A percentile compares a stretch with the other conserved stretches of the same genome.
Evolutionary conservation across 2,113 vertebrate genomes (phyloP).

Genomic region (Corythoichthys intestinalis): DNA sequence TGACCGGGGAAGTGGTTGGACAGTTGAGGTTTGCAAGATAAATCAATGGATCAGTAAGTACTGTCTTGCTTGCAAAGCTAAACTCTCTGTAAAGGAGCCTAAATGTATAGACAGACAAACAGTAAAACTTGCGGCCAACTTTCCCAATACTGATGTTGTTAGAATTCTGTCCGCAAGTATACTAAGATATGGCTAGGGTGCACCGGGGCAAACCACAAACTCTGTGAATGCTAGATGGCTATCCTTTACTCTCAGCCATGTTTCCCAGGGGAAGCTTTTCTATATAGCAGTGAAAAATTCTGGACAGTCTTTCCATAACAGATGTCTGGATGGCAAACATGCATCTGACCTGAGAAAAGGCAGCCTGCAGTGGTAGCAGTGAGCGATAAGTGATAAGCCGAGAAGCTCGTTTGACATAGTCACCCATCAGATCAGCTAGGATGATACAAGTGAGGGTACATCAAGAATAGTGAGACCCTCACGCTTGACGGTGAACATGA

Average conservation of each 20-base stretch:
- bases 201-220: background rate
- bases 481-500: background rate
- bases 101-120: no score
- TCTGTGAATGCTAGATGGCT: background rate
- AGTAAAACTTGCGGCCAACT: no score
- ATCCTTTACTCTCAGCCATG: background rate
- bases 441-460: slow-evolving; percentile 16
- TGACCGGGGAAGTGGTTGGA: no score
- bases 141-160: background rate
- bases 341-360: slow-evolving; percentile 21
- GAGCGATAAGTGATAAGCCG: slow-evolving; percentile 22
- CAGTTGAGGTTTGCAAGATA: no score
- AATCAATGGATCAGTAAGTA: no score
- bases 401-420: slow-evolving; percentile 27
- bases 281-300: background rate
- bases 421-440: slow-evolving; percentile 29
- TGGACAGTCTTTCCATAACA: background rate
- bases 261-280: background rate
- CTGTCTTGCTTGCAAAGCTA: no score
- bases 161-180: background rate
- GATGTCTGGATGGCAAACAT: slow-evolving; percentile 9
- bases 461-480: slow-evolving; percentile 7
- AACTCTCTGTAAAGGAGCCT: no score
- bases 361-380: slow-evolving; percentile 10
- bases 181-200: background rate